Evolutionary conservation across 2,888 invertebrate genomes (phyloP).

Genomic region (Eupithecia inturbata): DNA sequence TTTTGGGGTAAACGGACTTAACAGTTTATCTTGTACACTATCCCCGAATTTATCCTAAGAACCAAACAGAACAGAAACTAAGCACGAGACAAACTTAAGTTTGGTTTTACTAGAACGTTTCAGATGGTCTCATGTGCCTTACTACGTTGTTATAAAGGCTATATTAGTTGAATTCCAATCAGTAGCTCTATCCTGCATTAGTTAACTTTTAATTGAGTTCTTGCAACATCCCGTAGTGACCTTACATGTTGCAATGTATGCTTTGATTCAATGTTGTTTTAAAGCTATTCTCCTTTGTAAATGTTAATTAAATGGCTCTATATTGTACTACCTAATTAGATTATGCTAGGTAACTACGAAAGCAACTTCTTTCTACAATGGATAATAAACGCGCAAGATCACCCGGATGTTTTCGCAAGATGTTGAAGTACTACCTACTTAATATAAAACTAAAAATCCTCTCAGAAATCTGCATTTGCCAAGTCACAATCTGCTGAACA

Average conservation of each 20-base stretch:
- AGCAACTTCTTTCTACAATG: background rate
- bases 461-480: constrained; percentile 1
- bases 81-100: constrained; percentile 6
- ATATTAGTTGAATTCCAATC: constrained; percentile 23
- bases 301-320: background rate
- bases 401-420: background rate
- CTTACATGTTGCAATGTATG: constrained; percentile 45
- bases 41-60: constrained; percentile 8
- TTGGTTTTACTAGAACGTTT: constrained; percentile 3
- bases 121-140: constrained; percentile 11
- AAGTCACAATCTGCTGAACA: constrained; percentile 13
- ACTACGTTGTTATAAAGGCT: constrained; percentile 19
- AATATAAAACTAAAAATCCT: background rate
- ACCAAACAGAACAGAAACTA: constrained; percentile 14
- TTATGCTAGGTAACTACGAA: background rate
- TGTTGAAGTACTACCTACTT: background rate
- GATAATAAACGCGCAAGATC: background rate
- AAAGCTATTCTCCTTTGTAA: background rate
- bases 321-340: background rate
- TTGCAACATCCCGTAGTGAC: constrained; percentile 58
- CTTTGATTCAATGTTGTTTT: constrained; percentile 26
- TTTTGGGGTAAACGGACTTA: background rate
- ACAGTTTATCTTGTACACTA: constrained; percentile 10
- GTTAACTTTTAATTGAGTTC: constrained; percentile 74
- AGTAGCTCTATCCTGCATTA: constrained; percentile 55